Evolutionary conservation across 2,797 vertebrate species (phyloP).

Genomic region (Mustela erminea): DNA sequence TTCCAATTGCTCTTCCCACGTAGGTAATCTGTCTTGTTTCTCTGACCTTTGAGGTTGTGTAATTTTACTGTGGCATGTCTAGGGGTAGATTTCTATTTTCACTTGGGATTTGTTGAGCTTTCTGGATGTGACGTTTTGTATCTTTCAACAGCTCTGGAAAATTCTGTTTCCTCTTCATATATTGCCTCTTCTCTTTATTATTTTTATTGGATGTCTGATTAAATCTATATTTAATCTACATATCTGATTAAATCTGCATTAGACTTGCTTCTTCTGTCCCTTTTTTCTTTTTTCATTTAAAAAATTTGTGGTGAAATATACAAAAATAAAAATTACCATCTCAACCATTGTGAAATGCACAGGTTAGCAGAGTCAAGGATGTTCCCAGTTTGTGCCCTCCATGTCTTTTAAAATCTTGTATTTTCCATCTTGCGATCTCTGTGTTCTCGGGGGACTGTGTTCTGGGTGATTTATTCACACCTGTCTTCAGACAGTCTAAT

Average conservation of each 20-base stretch:
- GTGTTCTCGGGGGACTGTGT: neutral
- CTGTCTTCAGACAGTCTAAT: neutral
- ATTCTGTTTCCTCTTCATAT: neutral
- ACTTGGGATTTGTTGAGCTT: neutral
- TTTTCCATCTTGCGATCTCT: neutral
- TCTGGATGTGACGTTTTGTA: neutral
- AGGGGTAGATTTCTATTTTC: neutral
- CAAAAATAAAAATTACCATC: neutral
- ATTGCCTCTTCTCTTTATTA: neutral
- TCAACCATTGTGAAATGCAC: too few species aligned
- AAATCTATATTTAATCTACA: neutral
- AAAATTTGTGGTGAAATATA: neutral
- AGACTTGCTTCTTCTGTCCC: neutral
- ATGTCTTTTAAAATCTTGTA: neutral
- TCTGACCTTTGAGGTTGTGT: neutral
- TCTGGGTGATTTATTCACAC: neutral
- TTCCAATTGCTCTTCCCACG: neutral
- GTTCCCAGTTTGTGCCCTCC: neutral
- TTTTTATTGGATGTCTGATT: neutral
- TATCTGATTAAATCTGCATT: neutral
- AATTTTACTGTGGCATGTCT: neutral
- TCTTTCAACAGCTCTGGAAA: conserved; percentile 14
- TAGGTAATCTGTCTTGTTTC: neutral
- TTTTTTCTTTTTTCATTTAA: neutral
- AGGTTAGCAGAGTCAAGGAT: neutral